Evolutionary conservation across 2,888 invertebrate genomes (phyloP).

Genomic region (Microchrysa polita): DNA sequence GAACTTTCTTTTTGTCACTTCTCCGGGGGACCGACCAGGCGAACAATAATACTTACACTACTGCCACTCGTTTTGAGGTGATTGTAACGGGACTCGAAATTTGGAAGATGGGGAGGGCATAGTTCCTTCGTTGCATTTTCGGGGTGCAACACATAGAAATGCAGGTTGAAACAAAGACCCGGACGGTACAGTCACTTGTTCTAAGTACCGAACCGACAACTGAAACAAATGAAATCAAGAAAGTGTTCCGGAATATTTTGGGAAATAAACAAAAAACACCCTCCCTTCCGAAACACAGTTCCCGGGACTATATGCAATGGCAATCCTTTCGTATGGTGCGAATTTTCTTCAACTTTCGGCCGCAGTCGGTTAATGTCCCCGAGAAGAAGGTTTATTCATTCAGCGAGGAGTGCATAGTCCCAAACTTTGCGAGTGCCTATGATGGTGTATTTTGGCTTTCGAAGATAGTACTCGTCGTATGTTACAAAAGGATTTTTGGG

Average conservation of each 20-base stretch:
- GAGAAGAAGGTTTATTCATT: too few relatives aligned
- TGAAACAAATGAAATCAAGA: conserved; percentile 21
- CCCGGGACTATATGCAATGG: neutral
- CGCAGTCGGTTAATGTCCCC: neutral
- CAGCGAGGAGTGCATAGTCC: too few relatives aligned
- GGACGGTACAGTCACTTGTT: conserved; percentile 13
- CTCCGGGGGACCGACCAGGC: too few relatives aligned
- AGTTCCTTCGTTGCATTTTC: neutral
- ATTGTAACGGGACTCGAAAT: neutral
- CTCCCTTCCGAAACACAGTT: neutral
- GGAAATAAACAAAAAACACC: conserved; percentile 5
- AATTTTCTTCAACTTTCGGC: neutral
- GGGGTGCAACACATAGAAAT: neutral
- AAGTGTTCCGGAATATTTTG: conserved; percentile 22
- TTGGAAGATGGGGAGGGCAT: neutral
- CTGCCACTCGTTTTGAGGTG: neutral
- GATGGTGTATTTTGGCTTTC: too few relatives aligned
- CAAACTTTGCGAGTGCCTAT: too few relatives aligned
- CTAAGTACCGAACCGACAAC: neutral
- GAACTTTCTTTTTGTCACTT: neutral
- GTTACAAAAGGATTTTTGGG: conserved; percentile 21
- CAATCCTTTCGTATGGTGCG: too few relatives aligned
- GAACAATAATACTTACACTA: too few relatives aligned
- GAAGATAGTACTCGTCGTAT: neutral
- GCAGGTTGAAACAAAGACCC: conserved; percentile 9